A percentile compares a stretch with the other conserved stretches of the same genome.
phyloP scores from a whole-genome alignment of 2,797 vertebrate genomes.

The Danio albolineatus region DNA sequence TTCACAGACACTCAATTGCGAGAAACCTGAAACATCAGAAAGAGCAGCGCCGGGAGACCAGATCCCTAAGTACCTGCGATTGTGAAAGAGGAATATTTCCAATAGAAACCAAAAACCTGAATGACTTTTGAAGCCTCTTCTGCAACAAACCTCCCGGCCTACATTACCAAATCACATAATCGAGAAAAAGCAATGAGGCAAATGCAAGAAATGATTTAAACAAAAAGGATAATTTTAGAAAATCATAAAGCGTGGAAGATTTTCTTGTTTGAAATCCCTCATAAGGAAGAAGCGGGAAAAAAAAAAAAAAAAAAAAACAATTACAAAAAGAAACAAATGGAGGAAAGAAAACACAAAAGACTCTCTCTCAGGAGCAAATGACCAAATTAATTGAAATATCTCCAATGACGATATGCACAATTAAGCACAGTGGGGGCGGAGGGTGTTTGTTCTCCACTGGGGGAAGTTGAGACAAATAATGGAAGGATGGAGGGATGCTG shows the following conservation, averaged over 20 bases:
- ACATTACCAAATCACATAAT: background rate
- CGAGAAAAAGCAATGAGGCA: background rate
- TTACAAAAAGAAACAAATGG: slow-evolving; percentile 56
- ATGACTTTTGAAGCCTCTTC: slow-evolving; percentile 1
- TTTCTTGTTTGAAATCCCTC: slow-evolving; percentile 28
- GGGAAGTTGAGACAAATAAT: slow-evolving; percentile 49
- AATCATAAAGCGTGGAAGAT: background rate
- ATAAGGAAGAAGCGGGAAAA: background rate
- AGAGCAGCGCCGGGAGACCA: background rate
- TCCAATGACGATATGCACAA: slow-evolving; percentile 63
- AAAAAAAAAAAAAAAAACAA: slow-evolving; percentile 51
- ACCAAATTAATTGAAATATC: slow-evolving; percentile 71
- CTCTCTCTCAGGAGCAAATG: slow-evolving; percentile 71
- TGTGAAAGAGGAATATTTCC: background rate
- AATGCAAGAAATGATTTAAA: background rate
- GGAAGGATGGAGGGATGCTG: slow-evolving; percentile 33
- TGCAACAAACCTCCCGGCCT: background rate
- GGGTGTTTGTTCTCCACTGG: slow-evolving; percentile 57
- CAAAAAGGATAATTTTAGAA: background rate
- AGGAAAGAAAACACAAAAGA: slow-evolving; percentile 56
- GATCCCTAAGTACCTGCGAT: background rate
- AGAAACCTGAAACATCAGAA: slow-evolving; percentile 14
- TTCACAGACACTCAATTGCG: slow-evolving; percentile 5
- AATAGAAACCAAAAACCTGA: background rate
- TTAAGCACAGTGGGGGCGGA: slow-evolving; percentile 63